These are phyloP conservation scores for Drosophila baimaii DNA, from an alignment of 1,140 invertebrate species.

Conservation along the genomic window DNA sequence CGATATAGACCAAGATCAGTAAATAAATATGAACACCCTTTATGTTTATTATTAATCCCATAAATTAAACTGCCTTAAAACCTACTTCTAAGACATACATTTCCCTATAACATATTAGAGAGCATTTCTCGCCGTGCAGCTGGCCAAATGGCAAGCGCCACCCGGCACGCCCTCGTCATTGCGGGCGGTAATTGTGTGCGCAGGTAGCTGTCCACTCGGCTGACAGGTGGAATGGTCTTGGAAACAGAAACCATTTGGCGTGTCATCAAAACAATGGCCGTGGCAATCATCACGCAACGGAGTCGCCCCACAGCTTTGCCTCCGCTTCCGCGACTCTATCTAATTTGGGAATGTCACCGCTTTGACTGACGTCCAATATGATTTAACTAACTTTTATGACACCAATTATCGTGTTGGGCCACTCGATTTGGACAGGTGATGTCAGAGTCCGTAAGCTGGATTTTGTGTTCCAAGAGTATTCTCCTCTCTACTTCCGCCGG, in stretches of 20 bases:
- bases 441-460: slow-evolving; percentile 9
- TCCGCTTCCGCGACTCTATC: slow-evolving; percentile 20
- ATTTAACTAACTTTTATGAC: slow-evolving; percentile 80
- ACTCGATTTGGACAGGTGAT: slow-evolving; percentile 37
- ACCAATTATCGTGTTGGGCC: slow-evolving; percentile 66
- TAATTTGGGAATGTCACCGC: slow-evolving; percentile 69
- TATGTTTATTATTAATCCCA: no score
- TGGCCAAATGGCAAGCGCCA: slow-evolving; percentile 32
- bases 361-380: slow-evolving; percentile 64
- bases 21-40: no score
- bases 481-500: not conserved
- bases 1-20: no score
- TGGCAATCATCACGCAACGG: slow-evolving; percentile 54
- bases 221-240: slow-evolving; percentile 66
- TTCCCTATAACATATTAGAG: not conserved
- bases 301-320: slow-evolving; percentile 49
- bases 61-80: not conserved
- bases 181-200: slow-evolving; percentile 46
- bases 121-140: not conserved
- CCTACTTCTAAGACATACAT: not conserved
- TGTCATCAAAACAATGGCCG: slow-evolving; percentile 69
- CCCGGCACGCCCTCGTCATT: slow-evolving; percentile 37
- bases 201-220: slow-evolving; percentile 43
- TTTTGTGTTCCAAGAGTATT: not conserved
- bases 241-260: slow-evolving; percentile 70